Base-by-base conservation (phyloP, 2,797 vertebrate genomes). In the Sparus aurata region DNA sequence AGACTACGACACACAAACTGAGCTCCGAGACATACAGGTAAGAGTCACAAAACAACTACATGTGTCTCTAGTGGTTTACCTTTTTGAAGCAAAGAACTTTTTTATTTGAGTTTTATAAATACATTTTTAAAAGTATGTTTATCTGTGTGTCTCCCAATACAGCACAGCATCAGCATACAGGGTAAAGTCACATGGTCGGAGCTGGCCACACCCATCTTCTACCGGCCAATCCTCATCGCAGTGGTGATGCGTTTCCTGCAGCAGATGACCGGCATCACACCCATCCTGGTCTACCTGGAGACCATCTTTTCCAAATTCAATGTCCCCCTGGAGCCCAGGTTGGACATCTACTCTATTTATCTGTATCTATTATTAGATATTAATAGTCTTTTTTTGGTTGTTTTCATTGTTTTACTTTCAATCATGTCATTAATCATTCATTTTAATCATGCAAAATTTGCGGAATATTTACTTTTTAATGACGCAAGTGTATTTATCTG, bases 181-280 rank as follows among this genome's bases (percentile, higher is more conserved):
- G 57, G 20, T 15, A 89, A 0, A 17, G 16, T 97, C 77, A 94
- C 96, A 0, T 96, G 92, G 91, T 86, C 94, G 0, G 95, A 99
- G 86, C 93, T 96, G 81, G 92, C 63, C 62, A 95, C 89, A 0
- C 96, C 97, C 0, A 87, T 92, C 66, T 91, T 95, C 81, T 97
- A 96, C 92, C 95, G 95, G 46, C 98, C 98, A 22, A 94, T 98
- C 60, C 4, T 93, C 34, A 99, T 98, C 2, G 94, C 97, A 0
- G 85, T 96, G 54, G 73, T 83, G 62, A 99, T 99, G 98, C 95
- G 98, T 77, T 96, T 98, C 87, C 95, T 99, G 85, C 98, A 99
- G 89, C 98, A 99, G 93, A 94, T 99, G 91, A 97, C 97, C 0
- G 98, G 98, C 0, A 95, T 99, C 87, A 98, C 97, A 0, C 97